Evolutionary conservation across 1,140 invertebrate genomes (phyloP).

Genomic region (Luehdorfia chinensis): DNA sequence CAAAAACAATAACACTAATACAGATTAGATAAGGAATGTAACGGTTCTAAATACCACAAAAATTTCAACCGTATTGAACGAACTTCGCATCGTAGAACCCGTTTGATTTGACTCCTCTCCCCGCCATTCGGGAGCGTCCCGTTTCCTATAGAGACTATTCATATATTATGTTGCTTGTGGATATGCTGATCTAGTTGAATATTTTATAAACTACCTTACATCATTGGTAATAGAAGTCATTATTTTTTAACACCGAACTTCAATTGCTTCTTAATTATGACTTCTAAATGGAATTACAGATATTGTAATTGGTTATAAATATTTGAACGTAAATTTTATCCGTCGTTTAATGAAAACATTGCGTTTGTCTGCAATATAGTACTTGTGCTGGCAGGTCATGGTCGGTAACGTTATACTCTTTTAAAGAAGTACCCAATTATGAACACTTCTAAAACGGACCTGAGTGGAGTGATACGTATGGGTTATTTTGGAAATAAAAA

Average conservation of each 20-base stretch:
- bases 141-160: slow-evolving; percentile 45
- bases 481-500: too few relatives aligned
- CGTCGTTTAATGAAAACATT: too few relatives aligned
- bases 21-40: slow-evolving; percentile 3
- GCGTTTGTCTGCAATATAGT: neutral
- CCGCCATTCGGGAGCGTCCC: slow-evolving; percentile 33
- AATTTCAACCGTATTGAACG: slow-evolving; percentile 6
- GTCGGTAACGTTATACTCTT: neutral
- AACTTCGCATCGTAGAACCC: slow-evolving; percentile 20
- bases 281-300: neutral
- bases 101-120: slow-evolving; percentile 23
- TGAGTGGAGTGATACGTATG: too few relatives aligned
- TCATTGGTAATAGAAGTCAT: neutral
- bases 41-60: slow-evolving; percentile 10
- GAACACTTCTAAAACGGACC: too few relatives aligned
- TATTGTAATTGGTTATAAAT: neutral
- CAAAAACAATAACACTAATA: slow-evolving; percentile 1
- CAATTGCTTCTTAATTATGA: neutral
- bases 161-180: slow-evolving; percentile 36
- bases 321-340: neutral
- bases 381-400: slow-evolving; percentile 5
- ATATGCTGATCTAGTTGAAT: neutral
- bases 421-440: too few relatives aligned
- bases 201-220: neutral
- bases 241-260: neutral